Evolutionary conservation across 2,113 vertebrate genomes (phyloP).

Genomic region (Irena cyanogastra): DNA sequence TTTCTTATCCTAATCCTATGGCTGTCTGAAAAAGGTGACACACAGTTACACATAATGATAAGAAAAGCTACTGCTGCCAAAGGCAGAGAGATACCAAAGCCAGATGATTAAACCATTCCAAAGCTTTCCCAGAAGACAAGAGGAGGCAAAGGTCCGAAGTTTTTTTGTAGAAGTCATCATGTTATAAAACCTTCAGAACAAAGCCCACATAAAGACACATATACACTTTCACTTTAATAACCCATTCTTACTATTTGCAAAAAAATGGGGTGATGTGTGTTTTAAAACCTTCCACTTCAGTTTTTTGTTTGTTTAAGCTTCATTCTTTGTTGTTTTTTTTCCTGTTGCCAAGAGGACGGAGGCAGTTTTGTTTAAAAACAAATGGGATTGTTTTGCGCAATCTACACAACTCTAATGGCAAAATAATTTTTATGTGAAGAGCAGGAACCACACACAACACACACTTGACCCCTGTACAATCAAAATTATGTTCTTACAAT

Average conservation of each 20-base stretch:
- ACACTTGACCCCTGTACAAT: background rate
- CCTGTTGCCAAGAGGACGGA: background rate
- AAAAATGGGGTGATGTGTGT: fast-evolving
- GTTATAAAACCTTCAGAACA: slow-evolving; percentile 21
- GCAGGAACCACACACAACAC: background rate
- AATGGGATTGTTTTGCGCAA: background rate
- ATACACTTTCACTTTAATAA: background rate
- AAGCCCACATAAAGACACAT: background rate
- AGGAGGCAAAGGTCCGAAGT: background rate
- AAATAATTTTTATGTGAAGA: background rate
- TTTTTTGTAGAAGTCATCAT: background rate
- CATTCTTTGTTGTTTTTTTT: background rate
- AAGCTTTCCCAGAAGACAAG: slow-evolving; percentile 60
- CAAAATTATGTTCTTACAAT: background rate
- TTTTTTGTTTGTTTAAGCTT: background rate
- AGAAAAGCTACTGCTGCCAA: slow-evolving; percentile 67
- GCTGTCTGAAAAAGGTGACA: slow-evolving; percentile 68
- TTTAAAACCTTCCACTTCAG: background rate
- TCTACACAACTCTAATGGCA: background rate
- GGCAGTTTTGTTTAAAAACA: background rate
- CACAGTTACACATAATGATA: slow-evolving; percentile 60
- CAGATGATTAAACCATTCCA: slow-evolving; percentile 68
- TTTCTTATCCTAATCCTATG: slow-evolving; percentile 73
- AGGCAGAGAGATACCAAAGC: slow-evolving; percentile 66
- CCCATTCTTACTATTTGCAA: background rate